A percentile compares a stretch with the other conserved stretches of the same genome.
These are phyloP conservation scores for Poeciliopsis gracilis DNA, from an alignment of 2,797 vertebrate species.

Conservation along the genomic window DNA sequence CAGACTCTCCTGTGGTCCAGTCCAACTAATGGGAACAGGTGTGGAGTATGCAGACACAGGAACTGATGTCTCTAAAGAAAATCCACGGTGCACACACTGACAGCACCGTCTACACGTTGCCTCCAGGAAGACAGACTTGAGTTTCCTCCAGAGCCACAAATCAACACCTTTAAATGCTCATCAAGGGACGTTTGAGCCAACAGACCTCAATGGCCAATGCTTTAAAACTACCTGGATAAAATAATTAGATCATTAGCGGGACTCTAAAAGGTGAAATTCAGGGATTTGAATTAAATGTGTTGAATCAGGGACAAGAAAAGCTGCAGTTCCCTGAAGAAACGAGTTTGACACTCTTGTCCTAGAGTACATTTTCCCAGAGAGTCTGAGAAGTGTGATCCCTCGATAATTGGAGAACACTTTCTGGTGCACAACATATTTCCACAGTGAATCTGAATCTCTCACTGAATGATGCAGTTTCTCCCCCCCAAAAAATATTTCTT, in stretches of 20 bases:
- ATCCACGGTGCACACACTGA: not conserved
- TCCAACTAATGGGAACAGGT: not conserved
- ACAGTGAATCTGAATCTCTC: not conserved
- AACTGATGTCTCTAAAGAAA: not conserved
- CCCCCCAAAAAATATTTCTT: not conserved
- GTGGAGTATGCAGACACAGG: not conserved
- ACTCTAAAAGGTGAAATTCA: not conserved
- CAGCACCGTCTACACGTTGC: not conserved
- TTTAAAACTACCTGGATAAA: not conserved
- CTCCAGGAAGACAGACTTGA: not conserved
- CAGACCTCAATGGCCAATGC: not conserved
- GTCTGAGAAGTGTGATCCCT: not conserved
- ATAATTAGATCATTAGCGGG: not conserved
- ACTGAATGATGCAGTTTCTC: not conserved
- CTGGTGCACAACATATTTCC: not conserved
- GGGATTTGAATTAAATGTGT: not conserved
- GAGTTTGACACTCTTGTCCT: not conserved
- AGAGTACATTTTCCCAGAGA: not conserved
- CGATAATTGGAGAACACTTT: not conserved
- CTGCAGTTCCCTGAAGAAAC: not conserved
- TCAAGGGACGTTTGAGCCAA: not conserved
- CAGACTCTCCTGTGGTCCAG: not conserved
- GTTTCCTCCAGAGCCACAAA: not conserved
- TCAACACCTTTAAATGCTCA: not conserved
- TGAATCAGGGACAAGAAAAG: not conserved